A percentile compares a stretch with the other conserved stretches of the same genome.
Conservation (phyloP, 2,888 invertebrate species). For the Scelioninae gen. 1 region DNA sequence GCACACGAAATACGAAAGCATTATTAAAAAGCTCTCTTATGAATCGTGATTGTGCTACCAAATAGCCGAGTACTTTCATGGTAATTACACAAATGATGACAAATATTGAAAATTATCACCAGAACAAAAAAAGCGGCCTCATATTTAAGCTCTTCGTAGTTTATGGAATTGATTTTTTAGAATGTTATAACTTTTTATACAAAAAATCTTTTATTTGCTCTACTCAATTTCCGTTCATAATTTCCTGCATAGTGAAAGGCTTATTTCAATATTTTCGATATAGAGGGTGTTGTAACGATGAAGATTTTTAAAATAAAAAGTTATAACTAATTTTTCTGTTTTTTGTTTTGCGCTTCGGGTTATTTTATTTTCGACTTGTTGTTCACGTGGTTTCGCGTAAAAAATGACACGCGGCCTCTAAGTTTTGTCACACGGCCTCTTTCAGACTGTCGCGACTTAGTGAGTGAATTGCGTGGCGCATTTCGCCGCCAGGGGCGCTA, state of each 20-base stretch:
- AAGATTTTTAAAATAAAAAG: too few species aligned
- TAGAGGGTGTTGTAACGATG: too few species aligned
- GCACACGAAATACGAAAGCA: conserved; percentile 51
- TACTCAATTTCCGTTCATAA: not conserved
- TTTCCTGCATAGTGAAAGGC: too few species aligned
- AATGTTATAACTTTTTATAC: too few species aligned
- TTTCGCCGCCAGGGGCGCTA: conserved; percentile 84
- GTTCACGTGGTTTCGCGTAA: conserved; percentile 63
- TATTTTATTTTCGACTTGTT: conserved; percentile 12
- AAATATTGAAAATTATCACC: conserved; percentile 19
- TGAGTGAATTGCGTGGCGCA: conserved; percentile 80
- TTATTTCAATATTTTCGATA: too few species aligned
- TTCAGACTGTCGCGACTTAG: conserved; percentile 82
- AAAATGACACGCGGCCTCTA: conserved; percentile 46
- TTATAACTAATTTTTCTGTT: too few species aligned
- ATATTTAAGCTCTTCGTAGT: conserved; percentile 21
- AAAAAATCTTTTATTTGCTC: too few species aligned
- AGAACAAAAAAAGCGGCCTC: conserved; percentile 19
- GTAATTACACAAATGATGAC: conserved; percentile 15
- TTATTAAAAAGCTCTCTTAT: conserved; percentile 36
- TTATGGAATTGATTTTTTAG: too few species aligned
- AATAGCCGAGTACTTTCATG: conserved; percentile 23
- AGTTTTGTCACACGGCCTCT: conserved; percentile 80
- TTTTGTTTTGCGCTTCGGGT: not conserved
- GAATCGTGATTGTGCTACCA: conserved; percentile 29